A percentile compares a stretch with the other conserved stretches of the same genome.
phyloP scores from a whole-genome alignment of 1,140 invertebrate species.

The Meloidogyne chitwoodi region DNA sequence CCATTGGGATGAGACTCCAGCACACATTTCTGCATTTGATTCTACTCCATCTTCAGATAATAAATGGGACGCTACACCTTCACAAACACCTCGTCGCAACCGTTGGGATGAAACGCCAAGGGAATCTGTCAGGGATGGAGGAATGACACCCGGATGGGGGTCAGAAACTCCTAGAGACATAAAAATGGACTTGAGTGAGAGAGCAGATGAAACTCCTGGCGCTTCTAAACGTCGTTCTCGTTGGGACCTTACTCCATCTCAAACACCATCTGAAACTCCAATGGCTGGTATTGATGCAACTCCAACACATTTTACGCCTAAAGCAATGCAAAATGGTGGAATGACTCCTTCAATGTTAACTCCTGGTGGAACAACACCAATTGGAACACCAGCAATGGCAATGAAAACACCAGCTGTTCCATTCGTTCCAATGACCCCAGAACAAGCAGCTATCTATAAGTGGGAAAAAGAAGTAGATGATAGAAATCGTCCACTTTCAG shows the following conservation, averaged over 20 bases:
- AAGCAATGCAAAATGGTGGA: slow-evolving; percentile 47
- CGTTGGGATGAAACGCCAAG: slow-evolving; percentile 99
- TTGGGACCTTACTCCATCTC: slow-evolving; percentile 90
- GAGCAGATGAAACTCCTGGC: slow-evolving; percentile 82
- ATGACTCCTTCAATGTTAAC: slow-evolving; percentile 70
- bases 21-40: slow-evolving; percentile 76
- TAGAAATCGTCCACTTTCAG: slow-evolving; percentile 85
- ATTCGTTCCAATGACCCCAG: slow-evolving; percentile 88
- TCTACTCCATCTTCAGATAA: slow-evolving; percentile 71
- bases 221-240: slow-evolving; percentile 83
- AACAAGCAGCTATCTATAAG: slow-evolving; percentile 94
- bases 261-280: slow-evolving; percentile 57
- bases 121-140: slow-evolving; percentile 66
- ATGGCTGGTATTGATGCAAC: slow-evolving; percentile 51
- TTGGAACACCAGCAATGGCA: slow-evolving; percentile 91
- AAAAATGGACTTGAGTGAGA: slow-evolving; percentile 68
- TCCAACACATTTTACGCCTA: slow-evolving; percentile 46
- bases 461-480: slow-evolving; percentile 99
- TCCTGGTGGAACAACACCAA: slow-evolving; percentile 79
- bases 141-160: slow-evolving; percentile 67
- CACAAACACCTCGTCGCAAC: slow-evolving; percentile 72
- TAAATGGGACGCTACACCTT: slow-evolving; percentile 75
- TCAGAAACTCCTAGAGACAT: slow-evolving; percentile 95
- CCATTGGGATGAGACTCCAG: slow-evolving; percentile 97
- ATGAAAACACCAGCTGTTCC: slow-evolving; percentile 93